phyloP scores from a whole-genome alignment of 2,888 invertebrate genomes.

The Leucoma salicis region DNA sequence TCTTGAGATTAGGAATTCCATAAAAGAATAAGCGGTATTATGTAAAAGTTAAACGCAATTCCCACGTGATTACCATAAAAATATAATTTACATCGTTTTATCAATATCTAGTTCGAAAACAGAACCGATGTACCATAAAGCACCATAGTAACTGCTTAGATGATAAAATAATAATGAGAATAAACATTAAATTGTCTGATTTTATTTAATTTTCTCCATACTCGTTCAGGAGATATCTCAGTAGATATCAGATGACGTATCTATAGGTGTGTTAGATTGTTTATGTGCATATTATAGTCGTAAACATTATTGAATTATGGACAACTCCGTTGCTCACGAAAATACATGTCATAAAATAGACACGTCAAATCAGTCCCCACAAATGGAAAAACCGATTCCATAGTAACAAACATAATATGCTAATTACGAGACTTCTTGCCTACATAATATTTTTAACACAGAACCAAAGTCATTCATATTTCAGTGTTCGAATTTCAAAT shows the following conservation, averaged over 20 bases:
- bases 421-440: slow-evolving; percentile 56
- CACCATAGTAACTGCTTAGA: neutral
- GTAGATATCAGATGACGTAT: slow-evolving; percentile 52
- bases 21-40: neutral
- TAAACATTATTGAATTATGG: slow-evolving; percentile 65
- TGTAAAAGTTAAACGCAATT: neutral
- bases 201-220: slow-evolving; percentile 28
- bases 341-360: slow-evolving; percentile 67
- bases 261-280: slow-evolving; percentile 50
- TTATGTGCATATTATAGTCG: slow-evolving; percentile 56
- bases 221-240: slow-evolving; percentile 43
- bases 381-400: slow-evolving; percentile 62
- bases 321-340: slow-evolving; percentile 45
- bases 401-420: slow-evolving; percentile 53
- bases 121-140: neutral
- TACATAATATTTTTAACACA: slow-evolving; percentile 40
- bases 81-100: neutral
- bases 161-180: slow-evolving; percentile 13
- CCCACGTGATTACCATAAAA: neutral
- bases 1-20: neutral
- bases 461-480: slow-evolving; percentile 56
- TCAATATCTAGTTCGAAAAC: neutral
- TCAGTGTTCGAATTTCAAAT: slow-evolving; percentile 55
- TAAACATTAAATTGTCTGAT: slow-evolving; percentile 25
- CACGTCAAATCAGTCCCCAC: slow-evolving; percentile 58